A percentile compares a stretch with the other conserved stretches of the same genome.
phyloP scores from a whole-genome alignment of 2,113 vertebrate species.

The Thomomys bottae region DNA sequence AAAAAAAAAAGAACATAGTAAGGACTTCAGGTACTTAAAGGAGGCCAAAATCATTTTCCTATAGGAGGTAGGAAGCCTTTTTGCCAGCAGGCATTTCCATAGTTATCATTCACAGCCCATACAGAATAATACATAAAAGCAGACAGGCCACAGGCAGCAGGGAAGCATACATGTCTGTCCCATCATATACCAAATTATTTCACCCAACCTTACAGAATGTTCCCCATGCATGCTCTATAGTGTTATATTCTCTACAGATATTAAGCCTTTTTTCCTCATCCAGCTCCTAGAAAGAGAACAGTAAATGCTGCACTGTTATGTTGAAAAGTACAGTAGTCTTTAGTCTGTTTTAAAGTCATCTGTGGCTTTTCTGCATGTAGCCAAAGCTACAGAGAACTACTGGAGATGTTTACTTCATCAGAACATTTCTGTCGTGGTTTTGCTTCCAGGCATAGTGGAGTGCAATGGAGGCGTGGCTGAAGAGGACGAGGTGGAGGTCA shows the following conservation, averaged over 20 bases:
- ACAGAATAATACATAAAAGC: too few relatives aligned
- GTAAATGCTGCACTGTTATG: neutral
- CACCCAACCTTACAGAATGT: too few relatives aligned
- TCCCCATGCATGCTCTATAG: too few relatives aligned
- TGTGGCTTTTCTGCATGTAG: neutral
- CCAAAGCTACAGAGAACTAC: neutral
- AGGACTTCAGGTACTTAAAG: neutral
- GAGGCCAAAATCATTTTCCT: neutral
- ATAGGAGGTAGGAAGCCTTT: too few relatives aligned
- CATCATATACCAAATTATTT: too few relatives aligned
- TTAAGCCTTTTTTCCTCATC: neutral
- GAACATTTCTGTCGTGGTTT: conserved; percentile 49
- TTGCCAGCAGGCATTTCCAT: too few relatives aligned
- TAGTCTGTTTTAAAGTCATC: conserved; percentile 11
- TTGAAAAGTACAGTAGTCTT: neutral
- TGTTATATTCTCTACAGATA: neutral
- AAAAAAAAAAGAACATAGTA: neutral
- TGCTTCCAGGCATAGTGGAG: conserved; percentile 87
- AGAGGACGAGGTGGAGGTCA: conserved; percentile 89
- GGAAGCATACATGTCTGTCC: too few relatives aligned
- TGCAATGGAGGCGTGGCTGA: conserved; percentile 94
- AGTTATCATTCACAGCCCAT: too few relatives aligned
- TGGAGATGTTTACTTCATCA: neutral
- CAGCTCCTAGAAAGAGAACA: neutral
- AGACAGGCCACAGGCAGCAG: too few relatives aligned